A percentile compares a stretch with the other conserved stretches of the same genome.
phyloP scores from a whole-genome alignment of 2,113 vertebrate species.

The Leptosomus discolor region DNA sequence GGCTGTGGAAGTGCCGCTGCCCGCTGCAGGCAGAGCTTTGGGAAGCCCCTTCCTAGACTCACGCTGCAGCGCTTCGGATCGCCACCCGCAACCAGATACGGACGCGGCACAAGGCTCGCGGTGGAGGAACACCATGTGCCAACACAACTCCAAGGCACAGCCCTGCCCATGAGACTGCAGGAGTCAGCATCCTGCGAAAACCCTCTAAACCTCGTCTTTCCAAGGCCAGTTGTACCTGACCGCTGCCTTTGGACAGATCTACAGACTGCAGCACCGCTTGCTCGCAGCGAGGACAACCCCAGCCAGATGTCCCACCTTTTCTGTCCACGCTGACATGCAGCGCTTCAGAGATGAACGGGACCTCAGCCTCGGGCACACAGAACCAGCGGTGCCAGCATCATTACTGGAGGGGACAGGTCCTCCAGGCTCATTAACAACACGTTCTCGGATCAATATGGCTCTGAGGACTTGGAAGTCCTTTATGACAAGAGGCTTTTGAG shows the following conservation, averaged over 20 bases:
- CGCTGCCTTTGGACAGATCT: neutral
- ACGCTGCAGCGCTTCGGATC: neutral
- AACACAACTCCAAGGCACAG: neutral
- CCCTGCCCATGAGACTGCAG: neutral
- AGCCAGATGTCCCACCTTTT: neutral
- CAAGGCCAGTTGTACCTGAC: fast-evolving
- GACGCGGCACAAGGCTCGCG: neutral
- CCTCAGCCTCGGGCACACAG: neutral
- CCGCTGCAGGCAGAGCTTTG: neutral
- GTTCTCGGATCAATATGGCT: neutral
- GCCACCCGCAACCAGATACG: neutral
- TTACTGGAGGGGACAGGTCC: neutral
- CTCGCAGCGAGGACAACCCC: neutral
- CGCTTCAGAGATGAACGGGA: neutral
- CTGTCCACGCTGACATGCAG: fast-evolving
- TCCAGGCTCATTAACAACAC: neutral
- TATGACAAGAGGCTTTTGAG: neutral
- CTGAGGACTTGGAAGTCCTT: neutral
- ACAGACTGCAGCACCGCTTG: neutral
- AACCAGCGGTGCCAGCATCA: neutral
- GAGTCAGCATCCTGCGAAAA: neutral
- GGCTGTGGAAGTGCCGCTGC: neutral
- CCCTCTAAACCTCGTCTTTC: neutral
- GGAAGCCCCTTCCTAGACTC: neutral
- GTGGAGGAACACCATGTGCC: neutral